These are phyloP conservation scores for Galeopterus variegatus DNA, from an alignment of 2,113 vertebrate genomes.

Conservation along the genomic window DNA sequence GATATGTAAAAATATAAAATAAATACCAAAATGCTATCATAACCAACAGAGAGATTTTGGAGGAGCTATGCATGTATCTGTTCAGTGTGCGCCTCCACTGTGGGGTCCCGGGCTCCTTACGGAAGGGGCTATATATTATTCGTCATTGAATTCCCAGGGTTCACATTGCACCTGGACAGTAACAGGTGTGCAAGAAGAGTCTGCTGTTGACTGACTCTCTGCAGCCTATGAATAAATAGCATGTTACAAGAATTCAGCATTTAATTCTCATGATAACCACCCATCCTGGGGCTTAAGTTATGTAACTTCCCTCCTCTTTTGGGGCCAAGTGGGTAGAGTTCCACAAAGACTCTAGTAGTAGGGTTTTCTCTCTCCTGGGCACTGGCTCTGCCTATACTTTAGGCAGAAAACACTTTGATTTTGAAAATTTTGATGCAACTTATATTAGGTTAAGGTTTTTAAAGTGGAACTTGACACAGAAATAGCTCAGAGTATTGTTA, in stretches of 20 bases:
- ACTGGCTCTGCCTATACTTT: neutral
- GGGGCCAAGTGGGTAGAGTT: neutral
- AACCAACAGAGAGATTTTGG: neutral
- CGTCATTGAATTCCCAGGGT: neutral
- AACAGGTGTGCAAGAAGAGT: rapidly evolving
- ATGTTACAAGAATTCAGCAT: neutral
- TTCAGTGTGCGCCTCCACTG: rapidly evolving
- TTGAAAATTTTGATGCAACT: neutral
- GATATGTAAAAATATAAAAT: neutral
- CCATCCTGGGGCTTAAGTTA: neutral
- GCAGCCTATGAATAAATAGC: neutral
- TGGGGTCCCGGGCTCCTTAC: neutral
- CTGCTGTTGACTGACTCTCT: neutral
- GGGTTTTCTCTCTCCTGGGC: neutral
- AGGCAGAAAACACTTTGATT: too few relatives aligned
- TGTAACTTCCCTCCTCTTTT: neutral
- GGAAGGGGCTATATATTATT: neutral
- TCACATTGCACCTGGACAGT: neutral
- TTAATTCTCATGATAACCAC: neutral
- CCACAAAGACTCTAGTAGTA: neutral
- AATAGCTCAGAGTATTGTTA: neutral
- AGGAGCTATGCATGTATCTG: rapidly evolving
- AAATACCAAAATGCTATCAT: rapidly evolving
- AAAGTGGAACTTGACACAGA: neutral
- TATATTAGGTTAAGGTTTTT: neutral